Base-by-base conservation (phyloP, 2,113 vertebrate genomes). In the Nothobranchius kuhntae region DNA sequence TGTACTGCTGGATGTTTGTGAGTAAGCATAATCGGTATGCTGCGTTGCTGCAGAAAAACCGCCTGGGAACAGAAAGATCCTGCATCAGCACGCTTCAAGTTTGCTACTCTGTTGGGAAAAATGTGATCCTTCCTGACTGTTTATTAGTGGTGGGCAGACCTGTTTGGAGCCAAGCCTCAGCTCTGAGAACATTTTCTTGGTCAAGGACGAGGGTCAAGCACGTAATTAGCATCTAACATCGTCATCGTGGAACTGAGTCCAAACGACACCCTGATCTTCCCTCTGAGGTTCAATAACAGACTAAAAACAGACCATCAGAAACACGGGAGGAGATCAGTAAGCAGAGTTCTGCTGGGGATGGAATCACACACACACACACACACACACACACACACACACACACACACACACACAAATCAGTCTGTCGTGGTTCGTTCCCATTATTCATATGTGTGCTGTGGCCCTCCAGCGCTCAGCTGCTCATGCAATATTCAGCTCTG, bases 401-500 rank as follows among this genome's bases (percentile, higher is more conserved):
- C 59, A 68, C 55, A 63, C 59, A 66, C 56, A 53, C 12, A 0
- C 63, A 17, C 52, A 51, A 78, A 85, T 80, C 75, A 83, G 73
- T 83, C 77, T 65, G 76, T 56, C 8, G 52, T 30, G 77, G 74
- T 69, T 75, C 67, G 40, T 68, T 51, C 67, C 65, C 70, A 73
- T 88, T 81, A 78, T 86, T 88, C 81, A 80, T 81, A 17, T 26
- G 53, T 71, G 69, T 78, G 81, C 81, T 9, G 51, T 12, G 77
- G 75, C 82, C 56, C 67, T 81, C 65, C 61, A 47, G 68, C 4
- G 69, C 78, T 89, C 82, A 80, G 83, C 83, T 69, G 84, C 85
- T 89, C 89, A 91, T 89, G 77, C 77, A 91, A 89, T 89, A 91
- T 91, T 89, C 88, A 91, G 77, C 61, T 60, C 13, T 14, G 70